Evolutionary conservation across 2,113 vertebrate species (phyloP), one percentile per base, ranked within the genome.

Genomic region (Guaruba guarouba): DNA sequence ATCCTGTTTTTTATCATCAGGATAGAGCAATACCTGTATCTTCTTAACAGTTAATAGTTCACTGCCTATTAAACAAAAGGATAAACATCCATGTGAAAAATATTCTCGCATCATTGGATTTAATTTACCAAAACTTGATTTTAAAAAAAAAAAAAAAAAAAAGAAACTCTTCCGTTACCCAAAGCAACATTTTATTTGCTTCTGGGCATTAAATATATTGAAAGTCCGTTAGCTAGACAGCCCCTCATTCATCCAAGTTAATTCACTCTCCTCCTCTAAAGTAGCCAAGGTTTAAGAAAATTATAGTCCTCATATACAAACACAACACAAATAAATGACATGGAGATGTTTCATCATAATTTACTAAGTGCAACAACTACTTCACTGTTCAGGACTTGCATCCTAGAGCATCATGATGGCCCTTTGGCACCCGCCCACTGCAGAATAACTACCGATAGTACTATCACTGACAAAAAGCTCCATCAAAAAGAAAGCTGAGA

Each of bases 291-390:
- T 93, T 93, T 94, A 88, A 79, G 51, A 77, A 82, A 88, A 93
- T 94, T 80, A 76, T 43, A 79, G 25, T 76, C 59, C 68, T 76
- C 31, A 12, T 82, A 86, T 33, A 79, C 57, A 81, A 92, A 92
- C 48, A 71, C 68, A 84, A 48, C 69, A 62, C 64, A 93, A 88
- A 77, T 86, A 94, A 93, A 90, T 71, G 43, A 33, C 82, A 81
- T 11, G 24, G 52, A 90, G 66, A 64, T 93, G 76, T 76, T 95
- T 96, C 69, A 92, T 86, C 82, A 37, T 88, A 37, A 92, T 96
- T 92, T 92, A 93, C 69, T 29, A 70, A 83, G 29, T 62, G 86
- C 80, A 92, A 39, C 41, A 49, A 46, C 35, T 86, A 48, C 57
- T 92, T 79, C 77, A 49, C 77, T 49, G 25, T 62, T 85, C 62